Conservation (phyloP, 2,888 invertebrate genomes). For the Polyommatus iphigenia region DNA sequence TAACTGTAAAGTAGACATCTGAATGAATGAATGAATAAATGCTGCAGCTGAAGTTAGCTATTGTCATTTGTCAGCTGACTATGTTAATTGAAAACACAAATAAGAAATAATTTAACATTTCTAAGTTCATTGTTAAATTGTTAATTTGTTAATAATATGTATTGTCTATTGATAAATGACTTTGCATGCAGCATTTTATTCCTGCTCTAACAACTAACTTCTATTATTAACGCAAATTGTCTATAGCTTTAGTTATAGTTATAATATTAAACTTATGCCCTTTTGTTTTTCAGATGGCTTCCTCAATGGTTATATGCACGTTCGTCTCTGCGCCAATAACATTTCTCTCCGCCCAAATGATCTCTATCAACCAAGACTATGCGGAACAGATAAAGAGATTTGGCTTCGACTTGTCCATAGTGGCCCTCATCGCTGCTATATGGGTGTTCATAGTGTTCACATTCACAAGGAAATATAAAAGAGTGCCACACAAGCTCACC, state of each 20-base stretch:
- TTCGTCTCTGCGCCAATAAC: constrained; percentile 96
- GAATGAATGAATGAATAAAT: no score
- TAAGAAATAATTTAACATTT: no score
- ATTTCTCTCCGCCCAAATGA: constrained; percentile 97
- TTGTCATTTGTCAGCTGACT: no score
- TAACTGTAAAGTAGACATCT: no score
- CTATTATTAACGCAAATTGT: no score
- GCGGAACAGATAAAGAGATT: constrained; percentile 88
- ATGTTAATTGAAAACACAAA: no score
- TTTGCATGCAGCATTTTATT: neutral
- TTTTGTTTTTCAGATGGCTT: constrained; percentile 85
- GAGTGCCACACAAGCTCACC: constrained; percentile 91
- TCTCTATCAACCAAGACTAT: constrained; percentile 90
- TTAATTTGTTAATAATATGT: no score
- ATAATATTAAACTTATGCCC: neutral
- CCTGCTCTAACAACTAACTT: no score
- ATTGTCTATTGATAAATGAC: no score
- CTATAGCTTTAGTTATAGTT: no score
- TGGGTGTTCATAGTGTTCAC: constrained; percentile 89
- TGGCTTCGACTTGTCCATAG: constrained; percentile 91
- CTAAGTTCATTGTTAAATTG: no score
- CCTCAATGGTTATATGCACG: constrained; percentile 96
- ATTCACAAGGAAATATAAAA: constrained; percentile 86
- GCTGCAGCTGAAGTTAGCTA: no score
- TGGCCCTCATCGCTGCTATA: constrained; percentile 86